Base-by-base conservation (phyloP, 2,888 invertebrate genomes). In the Scaptodrosophila latifasciaeformis region DNA sequence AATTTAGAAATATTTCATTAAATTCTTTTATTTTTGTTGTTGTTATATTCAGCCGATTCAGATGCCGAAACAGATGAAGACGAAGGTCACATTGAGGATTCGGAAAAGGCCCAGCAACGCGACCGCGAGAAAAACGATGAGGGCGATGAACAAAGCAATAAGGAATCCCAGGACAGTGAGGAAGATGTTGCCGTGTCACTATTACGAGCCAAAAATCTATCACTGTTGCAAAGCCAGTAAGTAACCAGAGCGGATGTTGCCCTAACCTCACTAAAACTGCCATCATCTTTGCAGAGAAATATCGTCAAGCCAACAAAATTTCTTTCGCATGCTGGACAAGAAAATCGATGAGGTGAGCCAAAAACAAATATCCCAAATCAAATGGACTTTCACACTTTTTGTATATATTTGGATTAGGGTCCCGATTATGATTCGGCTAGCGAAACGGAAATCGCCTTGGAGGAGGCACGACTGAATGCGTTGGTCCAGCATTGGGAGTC, bases 241-340 rank as follows among this genome's bases (percentile, higher is more conserved):
- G 88, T 85, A 64, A 63, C 53, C 43, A 39, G 45, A 50, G 35
- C 52, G 10, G 10, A 9, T 15, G 12, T 21, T 42, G 18, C 57
- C 21, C 44, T 49, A 40, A 45, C 55, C 54, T 49, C 65, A 74
- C 64, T 78, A 58, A 63, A 71, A 62, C 74, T 70, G 54, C 66
- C 63, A 57, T 54, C 63, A 67, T 57, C 60, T 37, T 91, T 91
- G 46, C 90, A 95, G 95, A 85, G 94, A 95, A 89, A 91, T 94
- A 85, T 95, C 95, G 59, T 90, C 91, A 63, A 96, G 96, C 85
- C 96, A 96, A 87, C 90, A 94, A 83, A 95, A 96, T 84, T 96
- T 96, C 88, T 96, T 96, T 89, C 93, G 91, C 86, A 94, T 95
- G 94, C 89, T 96, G 75, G 96, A 96, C 85, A 94, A 95, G 78